A percentile compares a stretch with the other conserved stretches of the same genome.
These are phyloP conservation scores for Esox niger DNA, from an alignment of 2,113 vertebrate species.

Conservation along the genomic window DNA sequence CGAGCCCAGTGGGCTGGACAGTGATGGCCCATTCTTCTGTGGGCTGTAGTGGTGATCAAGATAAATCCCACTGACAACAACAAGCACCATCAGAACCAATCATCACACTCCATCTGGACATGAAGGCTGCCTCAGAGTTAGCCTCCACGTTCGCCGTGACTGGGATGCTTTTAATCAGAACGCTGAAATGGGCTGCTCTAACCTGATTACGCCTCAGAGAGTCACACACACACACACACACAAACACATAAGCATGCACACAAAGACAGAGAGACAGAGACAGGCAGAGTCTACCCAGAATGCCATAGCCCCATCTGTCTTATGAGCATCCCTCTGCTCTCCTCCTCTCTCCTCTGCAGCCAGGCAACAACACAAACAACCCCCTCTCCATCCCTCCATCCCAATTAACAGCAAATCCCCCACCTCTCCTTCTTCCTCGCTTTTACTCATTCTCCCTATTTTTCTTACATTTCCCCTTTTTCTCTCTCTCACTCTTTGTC, in stretches of 20 bases:
- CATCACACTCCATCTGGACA: background rate
- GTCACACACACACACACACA: background rate
- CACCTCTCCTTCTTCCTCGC: too few relatives aligned
- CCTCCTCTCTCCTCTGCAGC: conserved; percentile 28
- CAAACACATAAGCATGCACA: too few relatives aligned
- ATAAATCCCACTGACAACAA: conserved; percentile 58
- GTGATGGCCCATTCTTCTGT: too few relatives aligned
- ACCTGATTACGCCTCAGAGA: conserved; percentile 63
- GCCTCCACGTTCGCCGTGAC: conserved; percentile 7
- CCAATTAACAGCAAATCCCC: background rate
- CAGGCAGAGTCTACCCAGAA: too few relatives aligned
- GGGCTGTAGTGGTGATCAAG: conserved; percentile 38
- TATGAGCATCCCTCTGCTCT: background rate
- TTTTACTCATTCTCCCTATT: too few relatives aligned
- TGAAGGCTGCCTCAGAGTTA: background rate
- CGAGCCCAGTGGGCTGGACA: too few relatives aligned
- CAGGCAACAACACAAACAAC: conserved; percentile 59
- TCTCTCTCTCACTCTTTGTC: background rate
- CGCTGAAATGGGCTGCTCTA: conserved; percentile 56
- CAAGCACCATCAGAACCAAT: conserved; percentile 11
- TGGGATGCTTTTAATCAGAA: conserved; percentile 44
- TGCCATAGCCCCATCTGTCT: background rate
- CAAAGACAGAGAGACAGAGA: too few relatives aligned
- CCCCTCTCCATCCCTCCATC: background rate
- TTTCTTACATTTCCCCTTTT: background rate